A percentile compares a stretch with the other conserved stretches of the same genome.
phyloP scores from a whole-genome alignment of 2,888 invertebrate species.

The Dioctria linearis region DNA sequence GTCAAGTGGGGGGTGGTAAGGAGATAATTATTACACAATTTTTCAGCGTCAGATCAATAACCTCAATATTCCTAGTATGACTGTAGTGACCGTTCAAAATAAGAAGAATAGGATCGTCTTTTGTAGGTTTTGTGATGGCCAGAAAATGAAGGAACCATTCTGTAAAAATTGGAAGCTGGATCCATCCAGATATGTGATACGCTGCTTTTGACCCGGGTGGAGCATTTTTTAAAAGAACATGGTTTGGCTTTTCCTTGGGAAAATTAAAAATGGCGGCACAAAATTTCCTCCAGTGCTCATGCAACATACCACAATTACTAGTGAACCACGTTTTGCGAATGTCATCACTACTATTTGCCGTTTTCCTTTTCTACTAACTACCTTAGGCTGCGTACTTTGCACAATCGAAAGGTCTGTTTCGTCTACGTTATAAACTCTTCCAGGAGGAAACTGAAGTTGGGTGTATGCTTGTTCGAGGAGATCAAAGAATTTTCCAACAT shows the following conservation, averaged over 20 bases:
- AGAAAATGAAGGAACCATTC: too few species aligned
- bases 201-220: constrained; percentile 46
- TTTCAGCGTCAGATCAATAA: too few species aligned
- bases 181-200: constrained; percentile 25
- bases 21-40: too few species aligned
- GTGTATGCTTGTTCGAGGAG: neutral
- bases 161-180: too few species aligned
- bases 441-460: neutral
- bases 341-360: neutral
- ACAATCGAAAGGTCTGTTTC: neutral
- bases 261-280: constrained; percentile 45
- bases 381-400: neutral
- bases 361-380: neutral
- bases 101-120: too few species aligned
- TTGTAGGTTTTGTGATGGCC: too few species aligned
- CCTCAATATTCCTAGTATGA: too few species aligned
- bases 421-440: neutral
- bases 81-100: too few species aligned
- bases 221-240: constrained; percentile 50
- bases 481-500: neutral
- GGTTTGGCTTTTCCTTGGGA: constrained; percentile 16
- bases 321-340: constrained; percentile 5
- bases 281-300: constrained; percentile 32
- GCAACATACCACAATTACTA: constrained; percentile 11
- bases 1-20: too few species aligned